Conservation (phyloP, 2,113 vertebrate genomes). For the Saguinus midas region DNA sequence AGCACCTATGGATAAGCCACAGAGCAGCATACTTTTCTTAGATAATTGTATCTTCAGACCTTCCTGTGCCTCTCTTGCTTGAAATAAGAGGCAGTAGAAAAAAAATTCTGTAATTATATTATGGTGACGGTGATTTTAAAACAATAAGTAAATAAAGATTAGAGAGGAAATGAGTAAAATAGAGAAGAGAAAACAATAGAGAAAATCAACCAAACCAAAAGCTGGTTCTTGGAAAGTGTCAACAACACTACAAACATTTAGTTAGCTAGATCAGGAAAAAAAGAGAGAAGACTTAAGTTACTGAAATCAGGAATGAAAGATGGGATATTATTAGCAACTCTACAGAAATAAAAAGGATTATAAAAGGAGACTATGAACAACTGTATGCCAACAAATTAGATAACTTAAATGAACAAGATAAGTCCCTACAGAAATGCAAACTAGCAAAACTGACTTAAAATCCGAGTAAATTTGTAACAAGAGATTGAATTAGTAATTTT, state of each 20-base stretch:
- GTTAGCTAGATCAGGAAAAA: background rate
- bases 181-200: background rate
- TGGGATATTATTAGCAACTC: background rate
- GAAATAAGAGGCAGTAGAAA: background rate
- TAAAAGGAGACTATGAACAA: background rate
- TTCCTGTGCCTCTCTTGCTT: background rate
- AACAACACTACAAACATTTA: background rate
- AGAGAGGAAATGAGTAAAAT: background rate
- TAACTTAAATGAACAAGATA: conserved; percentile 1
- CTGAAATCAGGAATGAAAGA: background rate
- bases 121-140: background rate
- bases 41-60: background rate
- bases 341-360: background rate
- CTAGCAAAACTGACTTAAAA: conserved; percentile 9
- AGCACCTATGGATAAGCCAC: background rate
- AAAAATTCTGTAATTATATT: background rate
- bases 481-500: background rate
- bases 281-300: background rate
- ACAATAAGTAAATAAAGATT: background rate
- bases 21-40: background rate
- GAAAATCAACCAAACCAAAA: background rate
- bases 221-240: background rate
- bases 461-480: background rate
- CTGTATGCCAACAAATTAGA: background rate
- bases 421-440: background rate